Evolutionary conservation across 2,888 invertebrate species (phyloP).

Genomic region (Aphrophora alni): DNA sequence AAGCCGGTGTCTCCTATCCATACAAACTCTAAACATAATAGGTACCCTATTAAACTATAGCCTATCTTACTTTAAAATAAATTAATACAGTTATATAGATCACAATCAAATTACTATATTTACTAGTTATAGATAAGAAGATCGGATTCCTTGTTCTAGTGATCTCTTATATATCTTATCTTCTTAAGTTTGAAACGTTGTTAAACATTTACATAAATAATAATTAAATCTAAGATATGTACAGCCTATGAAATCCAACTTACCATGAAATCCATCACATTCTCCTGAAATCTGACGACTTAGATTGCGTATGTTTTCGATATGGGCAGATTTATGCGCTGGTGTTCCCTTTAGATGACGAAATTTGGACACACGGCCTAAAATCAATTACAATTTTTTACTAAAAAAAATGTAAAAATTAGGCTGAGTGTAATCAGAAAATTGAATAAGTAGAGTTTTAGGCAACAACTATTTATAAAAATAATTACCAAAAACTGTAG

Average conservation of each 20-base stretch:
- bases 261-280: constrained; percentile 91
- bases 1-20: too few species aligned
- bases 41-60: too few species aligned
- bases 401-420: background rate
- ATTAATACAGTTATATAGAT: too few species aligned
- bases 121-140: too few species aligned
- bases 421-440: background rate
- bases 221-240: too few species aligned
- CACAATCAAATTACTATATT: too few species aligned
- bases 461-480: constrained; percentile 16
- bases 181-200: too few species aligned
- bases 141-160: too few species aligned
- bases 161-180: too few species aligned
- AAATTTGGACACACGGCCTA: constrained; percentile 88
- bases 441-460: constrained; percentile 37
- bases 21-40: too few species aligned
- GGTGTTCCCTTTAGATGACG: constrained; percentile 91
- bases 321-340: constrained; percentile 87
- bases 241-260: constrained; percentile 48
- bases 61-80: too few species aligned
- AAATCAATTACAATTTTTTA: constrained; percentile 42
- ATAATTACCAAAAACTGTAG: constrained; percentile 78
- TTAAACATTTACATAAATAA: too few species aligned
- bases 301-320: constrained; percentile 90
- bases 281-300: constrained; percentile 93